These are phyloP conservation scores for Tinamus guttatus DNA, from an alignment of 2,113 vertebrate genomes.

Conservation along the genomic window DNA sequence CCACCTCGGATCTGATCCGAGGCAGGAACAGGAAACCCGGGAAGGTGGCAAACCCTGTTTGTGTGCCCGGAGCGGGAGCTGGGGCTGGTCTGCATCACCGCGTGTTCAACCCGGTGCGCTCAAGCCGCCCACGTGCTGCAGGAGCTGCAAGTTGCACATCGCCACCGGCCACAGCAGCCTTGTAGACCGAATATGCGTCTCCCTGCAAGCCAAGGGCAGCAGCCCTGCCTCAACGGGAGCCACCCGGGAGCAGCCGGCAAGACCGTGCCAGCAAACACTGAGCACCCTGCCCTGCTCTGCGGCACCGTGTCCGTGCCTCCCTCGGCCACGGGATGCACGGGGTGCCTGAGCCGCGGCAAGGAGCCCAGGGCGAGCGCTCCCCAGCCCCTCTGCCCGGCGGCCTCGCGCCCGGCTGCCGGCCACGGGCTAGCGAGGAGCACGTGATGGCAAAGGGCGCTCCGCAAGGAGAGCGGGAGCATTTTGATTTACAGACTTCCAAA, in stretches of 20 bases:
- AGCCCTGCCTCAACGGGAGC: too few species aligned
- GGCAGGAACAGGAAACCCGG: background rate
- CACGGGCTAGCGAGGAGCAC: background rate
- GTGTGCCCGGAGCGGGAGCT: background rate
- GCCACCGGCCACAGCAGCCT: background rate
- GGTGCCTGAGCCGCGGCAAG: too few species aligned
- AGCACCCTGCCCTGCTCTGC: too few species aligned
- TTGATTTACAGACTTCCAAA: constrained; percentile 39
- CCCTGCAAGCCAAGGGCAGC: background rate
- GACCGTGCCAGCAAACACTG: too few species aligned
- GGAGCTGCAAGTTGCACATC: background rate
- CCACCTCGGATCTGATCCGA: background rate
- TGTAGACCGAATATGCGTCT: background rate
- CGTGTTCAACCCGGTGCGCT: background rate
- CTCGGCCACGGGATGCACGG: too few species aligned
- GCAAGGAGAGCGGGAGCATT: constrained; percentile 5
- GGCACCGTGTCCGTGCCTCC: too few species aligned
- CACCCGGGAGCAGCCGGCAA: too few species aligned
- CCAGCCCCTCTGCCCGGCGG: too few species aligned
- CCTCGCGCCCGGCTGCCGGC: background rate
- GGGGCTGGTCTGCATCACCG: background rate
- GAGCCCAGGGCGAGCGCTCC: too few species aligned
- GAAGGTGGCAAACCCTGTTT: background rate
- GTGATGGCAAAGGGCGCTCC: background rate
- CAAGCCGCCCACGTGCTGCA: background rate